A percentile compares a stretch with the other conserved stretches of the same genome.
phyloP scores from a whole-genome alignment of 2,888 invertebrate species.

The Norana najaformis region DNA sequence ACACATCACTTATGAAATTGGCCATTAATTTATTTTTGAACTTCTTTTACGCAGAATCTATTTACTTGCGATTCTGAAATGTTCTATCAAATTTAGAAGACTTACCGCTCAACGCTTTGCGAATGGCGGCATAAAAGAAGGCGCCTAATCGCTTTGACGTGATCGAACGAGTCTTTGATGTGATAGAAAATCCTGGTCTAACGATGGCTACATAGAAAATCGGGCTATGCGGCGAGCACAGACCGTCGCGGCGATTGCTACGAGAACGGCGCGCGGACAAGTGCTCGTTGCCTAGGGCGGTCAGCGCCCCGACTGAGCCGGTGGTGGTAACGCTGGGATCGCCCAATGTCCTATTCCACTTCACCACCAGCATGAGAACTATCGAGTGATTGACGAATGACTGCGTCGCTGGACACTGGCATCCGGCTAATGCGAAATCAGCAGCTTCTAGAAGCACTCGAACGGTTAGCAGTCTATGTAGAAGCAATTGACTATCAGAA shows the following conservation, averaged over 20 bases:
- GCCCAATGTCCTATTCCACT: not conserved
- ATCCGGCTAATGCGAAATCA: not conserved
- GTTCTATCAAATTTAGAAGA: not conserved
- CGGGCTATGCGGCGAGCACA: not conserved
- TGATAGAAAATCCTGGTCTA: not conserved
- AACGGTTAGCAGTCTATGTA: too few relatives aligned
- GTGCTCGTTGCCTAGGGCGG: not conserved
- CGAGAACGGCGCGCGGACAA: not conserved
- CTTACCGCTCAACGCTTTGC: not conserved
- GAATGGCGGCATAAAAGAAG: not conserved
- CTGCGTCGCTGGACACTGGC: not conserved
- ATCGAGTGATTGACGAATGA: not conserved
- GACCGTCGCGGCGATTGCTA: not conserved
- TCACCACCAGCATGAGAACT: not conserved
- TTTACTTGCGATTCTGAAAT: not conserved
- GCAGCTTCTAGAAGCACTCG: not conserved
- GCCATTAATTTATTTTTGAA: not conserved
- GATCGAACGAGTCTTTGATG: not conserved
- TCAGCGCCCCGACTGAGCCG: not conserved
- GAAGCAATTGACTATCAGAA: not conserved
- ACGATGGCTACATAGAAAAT: not conserved
- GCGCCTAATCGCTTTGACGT: slow-evolving; percentile 13
- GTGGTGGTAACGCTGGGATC: not conserved
- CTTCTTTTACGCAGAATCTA: not conserved
- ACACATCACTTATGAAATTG: not conserved